Conservation (phyloP, 1,140 invertebrate species). For the Drepana arcuata region DNA sequence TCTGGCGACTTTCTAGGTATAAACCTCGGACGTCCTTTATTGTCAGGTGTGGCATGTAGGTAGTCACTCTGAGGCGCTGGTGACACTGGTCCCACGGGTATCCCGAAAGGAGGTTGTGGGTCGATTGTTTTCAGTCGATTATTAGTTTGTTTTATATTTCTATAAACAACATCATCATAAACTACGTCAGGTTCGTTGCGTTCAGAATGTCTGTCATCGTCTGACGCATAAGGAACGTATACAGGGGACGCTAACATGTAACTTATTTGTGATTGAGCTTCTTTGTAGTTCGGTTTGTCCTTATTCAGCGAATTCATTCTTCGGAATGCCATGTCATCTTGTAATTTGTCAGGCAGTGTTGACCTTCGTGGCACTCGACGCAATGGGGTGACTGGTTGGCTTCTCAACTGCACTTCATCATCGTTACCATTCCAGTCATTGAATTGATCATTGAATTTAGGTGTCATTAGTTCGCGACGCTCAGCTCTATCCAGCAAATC, state of each 20-base stretch:
- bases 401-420: conserved; percentile 50
- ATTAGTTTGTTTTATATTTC: conserved; percentile 84
- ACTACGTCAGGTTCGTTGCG: conserved; percentile 85
- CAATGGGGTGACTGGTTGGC: conserved; percentile 56
- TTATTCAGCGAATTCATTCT: conserved; percentile 76
- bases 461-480: conserved; percentile 79
- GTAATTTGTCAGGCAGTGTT: conserved; percentile 75
- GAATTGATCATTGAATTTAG: conserved; percentile 55
- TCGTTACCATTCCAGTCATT: conserved; percentile 69
- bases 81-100: conserved; percentile 86
- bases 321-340: conserved; percentile 87
- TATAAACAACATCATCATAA: conserved; percentile 86
- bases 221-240: conserved; percentile 57
- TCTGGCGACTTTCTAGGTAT: conserved; percentile 82
- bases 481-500: conserved; percentile 85
- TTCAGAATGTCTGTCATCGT: conserved; percentile 65
- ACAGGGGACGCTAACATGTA: conserved; percentile 83
- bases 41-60: conserved; percentile 80
- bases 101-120: conserved; percentile 91
- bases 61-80: conserved; percentile 86
- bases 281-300: conserved; percentile 64
- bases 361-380: conserved; percentile 46
- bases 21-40: conserved; percentile 74
- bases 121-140: conserved; percentile 80
- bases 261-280: conserved; percentile 75